Percentiles rank a stretch among this genome's conserved stretches.
Conservation (phyloP, 2,797 vertebrate species). For the Glyptemys insculpta region DNA sequence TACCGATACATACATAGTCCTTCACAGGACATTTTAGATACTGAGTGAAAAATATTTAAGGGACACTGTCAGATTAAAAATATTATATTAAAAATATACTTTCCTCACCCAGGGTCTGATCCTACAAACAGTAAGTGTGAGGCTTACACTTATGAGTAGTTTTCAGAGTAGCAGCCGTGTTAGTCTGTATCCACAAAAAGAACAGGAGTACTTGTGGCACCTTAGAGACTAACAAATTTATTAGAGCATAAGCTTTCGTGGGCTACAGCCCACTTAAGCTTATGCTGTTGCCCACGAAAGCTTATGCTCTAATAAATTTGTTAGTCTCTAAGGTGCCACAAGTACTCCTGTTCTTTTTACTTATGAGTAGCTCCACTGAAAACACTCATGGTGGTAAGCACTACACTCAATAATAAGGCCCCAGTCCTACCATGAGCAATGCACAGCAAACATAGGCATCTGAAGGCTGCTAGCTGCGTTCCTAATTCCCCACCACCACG, state of each 20-base stretch:
- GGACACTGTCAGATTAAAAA: background rate
- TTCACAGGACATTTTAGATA: background rate
- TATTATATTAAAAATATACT: background rate
- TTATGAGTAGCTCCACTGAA: background rate
- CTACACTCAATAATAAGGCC: background rate
- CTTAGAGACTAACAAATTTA: too few species aligned
- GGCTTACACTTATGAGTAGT: background rate
- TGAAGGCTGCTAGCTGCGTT: too few species aligned
- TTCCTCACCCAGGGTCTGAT: background rate
- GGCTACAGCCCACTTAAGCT: too few species aligned
- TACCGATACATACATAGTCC: background rate
- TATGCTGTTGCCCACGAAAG: too few species aligned
- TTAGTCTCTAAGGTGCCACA: too few species aligned
- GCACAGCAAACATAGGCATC: background rate
- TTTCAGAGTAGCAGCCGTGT: too few species aligned
- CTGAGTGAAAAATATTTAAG: background rate
- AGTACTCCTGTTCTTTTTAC: background rate
- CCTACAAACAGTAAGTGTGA: background rate
- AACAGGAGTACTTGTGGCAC: too few species aligned
- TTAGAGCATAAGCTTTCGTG: too few species aligned
- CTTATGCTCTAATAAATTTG: too few species aligned
- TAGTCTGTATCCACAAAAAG: too few species aligned
- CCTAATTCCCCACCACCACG: rapidly evolving
- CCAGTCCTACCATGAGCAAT: background rate
- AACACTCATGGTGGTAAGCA: background rate